Evolutionary conservation across 2,113 vertebrate species (phyloP), one percentile per base, ranked within the genome.

Genomic region (Centropus unirufus): DNA sequence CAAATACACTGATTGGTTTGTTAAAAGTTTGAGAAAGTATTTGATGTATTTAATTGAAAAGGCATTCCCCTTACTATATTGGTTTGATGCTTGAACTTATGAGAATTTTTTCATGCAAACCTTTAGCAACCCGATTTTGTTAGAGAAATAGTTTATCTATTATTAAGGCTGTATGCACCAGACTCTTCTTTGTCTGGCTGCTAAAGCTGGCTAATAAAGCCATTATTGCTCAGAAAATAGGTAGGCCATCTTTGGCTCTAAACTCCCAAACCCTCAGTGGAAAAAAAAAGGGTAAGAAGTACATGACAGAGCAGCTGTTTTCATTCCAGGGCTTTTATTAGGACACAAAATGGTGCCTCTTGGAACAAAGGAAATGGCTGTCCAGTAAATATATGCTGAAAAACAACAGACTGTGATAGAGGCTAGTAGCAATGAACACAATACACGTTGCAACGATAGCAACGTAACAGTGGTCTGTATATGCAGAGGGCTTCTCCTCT

Each of bases 11-110:
- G 61, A 61, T 10, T 67, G 30, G 8, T 95, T 90, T 93, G 55
- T 73, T 77, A 91, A 92, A 72, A 67, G 34, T 82, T 94, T 79
- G 55, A 72, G 55, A 83, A 92, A 74, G 19, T 73, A 88, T 14
- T 79, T 52, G 2, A 69, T 58, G 5, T 19, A 36, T 96, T 95
- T 94, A 84, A 91, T 87, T 95, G 90, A 61, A 81, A 79, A 52
- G 24, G 13, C 44, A 69, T 73, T 49, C 12, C 29, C 44, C 22
- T 89, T 72, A 34, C 20, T 67, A 5, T 49, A 29, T 3, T 5
- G 2, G 12, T 88, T 92, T 92, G n/a, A 30, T 77, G 40, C 44
- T 66, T 57, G 66, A 78, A 24, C 42, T 92, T 73, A 89, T 42
- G 16, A 75, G 19, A 61, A 8, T 8, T 15, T 27, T 79, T 96